Conservation (phyloP, 92 coral and sea anemone genomes). For the Paragorgia papillata region DNA sequence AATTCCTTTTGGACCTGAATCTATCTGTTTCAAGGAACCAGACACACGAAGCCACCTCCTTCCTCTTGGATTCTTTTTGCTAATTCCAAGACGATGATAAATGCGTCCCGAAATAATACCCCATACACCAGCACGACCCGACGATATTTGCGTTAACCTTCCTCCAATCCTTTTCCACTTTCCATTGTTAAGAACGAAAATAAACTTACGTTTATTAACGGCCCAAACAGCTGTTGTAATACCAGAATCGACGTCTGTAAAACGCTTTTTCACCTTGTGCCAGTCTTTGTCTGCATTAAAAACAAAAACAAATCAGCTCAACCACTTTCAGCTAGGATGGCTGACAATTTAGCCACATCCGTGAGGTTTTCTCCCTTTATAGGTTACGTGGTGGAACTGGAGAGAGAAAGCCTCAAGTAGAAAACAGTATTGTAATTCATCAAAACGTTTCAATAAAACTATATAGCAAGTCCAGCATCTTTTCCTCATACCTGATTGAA, state of each 20-base stretch:
- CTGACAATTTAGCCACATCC: too few species aligned
- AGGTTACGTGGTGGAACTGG: too few species aligned
- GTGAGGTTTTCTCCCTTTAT: too few species aligned
- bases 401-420: too few species aligned
- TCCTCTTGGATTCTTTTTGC: not conserved
- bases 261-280: not conserved
- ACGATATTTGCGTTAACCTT: slow-evolving; percentile 1
- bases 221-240: slow-evolving; percentile 31
- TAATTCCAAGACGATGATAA: not conserved
- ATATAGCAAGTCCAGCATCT: too few species aligned
- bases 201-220: not conserved
- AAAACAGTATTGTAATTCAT: too few species aligned
- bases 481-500: too few species aligned
- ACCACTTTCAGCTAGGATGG: too few species aligned
- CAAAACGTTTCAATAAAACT: too few species aligned
- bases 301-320: not conserved
- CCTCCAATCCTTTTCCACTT: slow-evolving; percentile 27
- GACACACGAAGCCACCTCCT: not conserved
- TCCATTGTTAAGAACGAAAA: slow-evolving; percentile 13
- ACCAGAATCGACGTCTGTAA: slow-evolving; percentile 30
- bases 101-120: not conserved
- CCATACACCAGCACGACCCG: slow-evolving; percentile 11
- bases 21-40: slow-evolving; percentile 39
- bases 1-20: slow-evolving; percentile 48
- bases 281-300: not conserved